These are phyloP conservation scores for Dryadula phaetusa DNA, from an alignment of 2,888 invertebrate genomes.

Conservation along the genomic window DNA sequence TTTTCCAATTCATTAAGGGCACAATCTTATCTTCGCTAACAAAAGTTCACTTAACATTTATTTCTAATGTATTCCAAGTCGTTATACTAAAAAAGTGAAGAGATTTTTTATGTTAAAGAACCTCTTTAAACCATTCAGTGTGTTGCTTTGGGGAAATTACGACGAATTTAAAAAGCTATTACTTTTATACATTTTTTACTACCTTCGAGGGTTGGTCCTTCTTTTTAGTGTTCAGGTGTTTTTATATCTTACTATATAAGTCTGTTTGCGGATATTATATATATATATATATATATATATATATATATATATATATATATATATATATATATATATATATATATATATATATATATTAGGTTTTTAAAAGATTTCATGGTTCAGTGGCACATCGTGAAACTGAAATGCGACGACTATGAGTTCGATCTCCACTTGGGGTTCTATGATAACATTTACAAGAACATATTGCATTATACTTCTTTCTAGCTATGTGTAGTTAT, in stretches of 20 bases:
- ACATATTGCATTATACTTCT: too few species aligned
- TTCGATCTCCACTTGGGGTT: too few species aligned
- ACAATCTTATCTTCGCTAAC: slow-evolving; percentile 8
- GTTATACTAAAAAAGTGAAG: slow-evolving; percentile 5
- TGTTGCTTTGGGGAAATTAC: slow-evolving; percentile 8
- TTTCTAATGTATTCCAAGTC: slow-evolving; percentile 19
- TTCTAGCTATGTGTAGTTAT: too few species aligned
- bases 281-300: too few species aligned
- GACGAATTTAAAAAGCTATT: neutral
- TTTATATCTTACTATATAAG: neutral
- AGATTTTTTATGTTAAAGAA: slow-evolving; percentile 8
- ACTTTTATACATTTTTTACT: slow-evolving; percentile 13
- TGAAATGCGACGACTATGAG: too few species aligned
- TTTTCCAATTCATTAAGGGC: slow-evolving; percentile 16
- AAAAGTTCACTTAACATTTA: slow-evolving; percentile 6
- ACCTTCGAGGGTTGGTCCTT: neutral
- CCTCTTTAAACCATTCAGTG: slow-evolving; percentile 8
- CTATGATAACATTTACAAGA: too few species aligned
- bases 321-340: too few species aligned
- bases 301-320: too few species aligned
- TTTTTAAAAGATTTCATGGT: too few species aligned
- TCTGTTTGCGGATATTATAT: neutral
- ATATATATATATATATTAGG: too few species aligned
- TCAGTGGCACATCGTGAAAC: too few species aligned
- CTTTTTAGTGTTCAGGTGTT: neutral